Percentiles rank a stretch among this genome's conserved stretches.
Conservation (phyloP, 2,113 vertebrate species). For the Pedionomus torquatus region DNA sequence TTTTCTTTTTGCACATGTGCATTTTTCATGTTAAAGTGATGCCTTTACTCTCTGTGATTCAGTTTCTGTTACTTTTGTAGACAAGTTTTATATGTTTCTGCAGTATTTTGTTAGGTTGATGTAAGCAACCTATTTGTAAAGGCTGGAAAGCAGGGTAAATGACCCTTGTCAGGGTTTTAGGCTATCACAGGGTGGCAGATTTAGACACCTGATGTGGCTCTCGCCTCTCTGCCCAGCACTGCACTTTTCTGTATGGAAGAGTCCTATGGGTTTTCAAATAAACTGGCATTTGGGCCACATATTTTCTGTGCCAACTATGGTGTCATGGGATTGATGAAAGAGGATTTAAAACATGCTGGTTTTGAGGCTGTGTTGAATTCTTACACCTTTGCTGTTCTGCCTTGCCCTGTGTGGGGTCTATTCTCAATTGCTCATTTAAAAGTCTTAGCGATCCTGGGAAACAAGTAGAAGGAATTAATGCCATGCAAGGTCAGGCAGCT, state of each 20-base stretch:
- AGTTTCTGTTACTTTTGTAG: not conserved
- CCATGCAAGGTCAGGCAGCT: not conserved
- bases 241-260: not conserved
- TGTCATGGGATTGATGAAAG: not conserved
- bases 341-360: not conserved
- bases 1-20: not conserved
- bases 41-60: not conserved
- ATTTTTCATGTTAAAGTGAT: not conserved
- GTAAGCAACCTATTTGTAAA: not conserved
- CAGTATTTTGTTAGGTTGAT: not conserved
- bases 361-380: not conserved
- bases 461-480: not conserved
- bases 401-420: not conserved
- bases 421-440: not conserved
- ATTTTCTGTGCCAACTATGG: not conserved
- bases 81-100: not conserved
- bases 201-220: not conserved
- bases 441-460: not conserved
- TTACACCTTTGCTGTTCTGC: not conserved
- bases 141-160: not conserved
- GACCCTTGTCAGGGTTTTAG: not conserved
- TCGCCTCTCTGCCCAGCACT: not conserved
- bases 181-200: not conserved
- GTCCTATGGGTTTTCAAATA: not conserved
- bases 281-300: not conserved